Conservation (phyloP, 2,797 vertebrate genomes). For the Eurystomus glaucurus region DNA sequence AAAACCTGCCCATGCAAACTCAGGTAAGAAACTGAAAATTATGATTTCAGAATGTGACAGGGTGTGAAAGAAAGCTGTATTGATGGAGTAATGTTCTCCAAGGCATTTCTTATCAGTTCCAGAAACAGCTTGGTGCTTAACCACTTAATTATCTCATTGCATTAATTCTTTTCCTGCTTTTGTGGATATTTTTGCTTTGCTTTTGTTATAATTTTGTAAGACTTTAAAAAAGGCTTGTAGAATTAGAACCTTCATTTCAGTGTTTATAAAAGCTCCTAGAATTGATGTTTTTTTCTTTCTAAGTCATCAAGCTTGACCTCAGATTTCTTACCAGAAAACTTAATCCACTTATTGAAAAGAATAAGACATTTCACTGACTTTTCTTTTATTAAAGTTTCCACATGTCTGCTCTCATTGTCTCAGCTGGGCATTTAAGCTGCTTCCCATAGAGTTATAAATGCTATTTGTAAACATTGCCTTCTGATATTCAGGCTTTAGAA, state of each 20-base stretch:
- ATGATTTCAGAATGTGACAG: background rate
- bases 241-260: background rate
- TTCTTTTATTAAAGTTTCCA: slow-evolving; percentile 8
- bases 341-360: background rate
- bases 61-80: background rate
- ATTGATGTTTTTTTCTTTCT: background rate
- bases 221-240: background rate
- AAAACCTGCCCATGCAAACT: background rate
- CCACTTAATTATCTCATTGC: background rate
- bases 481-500: background rate
- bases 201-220: background rate
- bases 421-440: background rate
- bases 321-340: background rate
- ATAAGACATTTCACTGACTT: background rate
- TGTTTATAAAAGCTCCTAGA: background rate
- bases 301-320: background rate
- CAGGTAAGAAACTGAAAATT: background rate
- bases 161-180: background rate
- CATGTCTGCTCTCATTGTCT: background rate
- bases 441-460: background rate
- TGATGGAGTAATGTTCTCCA: background rate
- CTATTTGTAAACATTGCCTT: background rate
- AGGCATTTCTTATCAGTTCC: background rate
- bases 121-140: background rate
- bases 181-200: background rate